These are phyloP conservation scores for Apotomis capreana DNA, from an alignment of 2,888 invertebrate genomes.

Conservation along the genomic window DNA sequence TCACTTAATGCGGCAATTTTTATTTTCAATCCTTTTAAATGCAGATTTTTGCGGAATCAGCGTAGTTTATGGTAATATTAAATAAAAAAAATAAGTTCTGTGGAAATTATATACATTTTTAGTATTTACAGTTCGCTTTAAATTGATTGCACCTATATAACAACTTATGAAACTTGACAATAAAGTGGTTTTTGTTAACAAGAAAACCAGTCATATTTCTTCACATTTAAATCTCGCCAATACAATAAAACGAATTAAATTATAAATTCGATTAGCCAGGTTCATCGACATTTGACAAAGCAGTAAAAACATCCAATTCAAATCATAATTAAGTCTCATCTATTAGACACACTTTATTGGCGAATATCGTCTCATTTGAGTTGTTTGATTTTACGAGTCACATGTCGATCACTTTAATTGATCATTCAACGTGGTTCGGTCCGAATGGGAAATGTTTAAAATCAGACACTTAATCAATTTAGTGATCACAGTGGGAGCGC, in stretches of 20 bases:
- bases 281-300: conserved; percentile 36
- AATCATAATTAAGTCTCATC: conserved; percentile 30
- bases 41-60: no score
- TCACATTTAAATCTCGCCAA: conserved; percentile 5
- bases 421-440: conserved; percentile 68
- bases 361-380: conserved; percentile 52
- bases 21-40: no score
- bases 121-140: no score
- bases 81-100: no score
- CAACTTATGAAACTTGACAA: no score
- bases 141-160: no score
- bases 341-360: conserved; percentile 34
- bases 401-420: conserved; percentile 77
- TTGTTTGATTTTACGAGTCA: conserved; percentile 59
- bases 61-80: no score
- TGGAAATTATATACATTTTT: no score
- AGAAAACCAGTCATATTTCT: not conserved
- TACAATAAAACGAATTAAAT: conserved; percentile 29
- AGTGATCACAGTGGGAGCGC: conserved; percentile 67
- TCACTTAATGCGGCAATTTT: no score
- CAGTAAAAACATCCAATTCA: conserved; percentile 34
- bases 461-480: conserved; percentile 77
- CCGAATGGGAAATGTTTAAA: conserved; percentile 72
- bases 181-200: no score
- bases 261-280: conserved; percentile 34